phyloP scores from a whole-genome alignment of 2,888 invertebrate species.

The Shargacucullia verbasci region DNA sequence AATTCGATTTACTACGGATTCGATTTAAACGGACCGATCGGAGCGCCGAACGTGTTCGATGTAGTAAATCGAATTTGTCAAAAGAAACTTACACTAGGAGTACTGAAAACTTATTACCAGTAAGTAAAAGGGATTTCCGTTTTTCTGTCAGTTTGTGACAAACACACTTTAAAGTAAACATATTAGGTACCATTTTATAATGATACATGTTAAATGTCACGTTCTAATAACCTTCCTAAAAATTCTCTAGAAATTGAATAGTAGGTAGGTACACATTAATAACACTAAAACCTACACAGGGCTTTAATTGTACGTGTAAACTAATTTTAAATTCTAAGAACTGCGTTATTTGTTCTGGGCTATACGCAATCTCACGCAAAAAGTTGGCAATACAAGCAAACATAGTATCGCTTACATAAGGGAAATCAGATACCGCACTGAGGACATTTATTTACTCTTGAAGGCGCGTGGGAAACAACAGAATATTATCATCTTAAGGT shows the following conservation, averaged over 20 bases:
- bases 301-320: constrained; percentile 11
- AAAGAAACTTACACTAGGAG: too few relatives aligned
- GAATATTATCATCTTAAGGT: constrained; percentile 65
- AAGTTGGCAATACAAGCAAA: constrained; percentile 41
- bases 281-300: background rate
- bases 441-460: constrained; percentile 53
- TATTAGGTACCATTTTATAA: too few relatives aligned
- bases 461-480: constrained; percentile 77
- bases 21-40: too few relatives aligned
- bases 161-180: background rate
- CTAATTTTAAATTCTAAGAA: constrained; percentile 43
- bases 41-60: too few relatives aligned
- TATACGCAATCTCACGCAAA: constrained; percentile 54
- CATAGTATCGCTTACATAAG: constrained; percentile 63
- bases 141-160: constrained; percentile 30
- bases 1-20: too few relatives aligned
- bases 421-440: constrained; percentile 66
- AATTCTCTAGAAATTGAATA: background rate
- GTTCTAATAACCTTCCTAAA: constrained; percentile 9
- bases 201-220: constrained; percentile 19
- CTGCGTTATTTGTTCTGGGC: constrained; percentile 34
- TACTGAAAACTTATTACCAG: background rate
- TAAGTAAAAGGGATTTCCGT: constrained; percentile 10
- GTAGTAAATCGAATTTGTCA: too few relatives aligned
- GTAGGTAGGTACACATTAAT: background rate